A percentile compares a stretch with the other conserved stretches of the same genome.
Conservation (phyloP, 1,140 invertebrate genomes). For the Zophobas atratus region DNA sequence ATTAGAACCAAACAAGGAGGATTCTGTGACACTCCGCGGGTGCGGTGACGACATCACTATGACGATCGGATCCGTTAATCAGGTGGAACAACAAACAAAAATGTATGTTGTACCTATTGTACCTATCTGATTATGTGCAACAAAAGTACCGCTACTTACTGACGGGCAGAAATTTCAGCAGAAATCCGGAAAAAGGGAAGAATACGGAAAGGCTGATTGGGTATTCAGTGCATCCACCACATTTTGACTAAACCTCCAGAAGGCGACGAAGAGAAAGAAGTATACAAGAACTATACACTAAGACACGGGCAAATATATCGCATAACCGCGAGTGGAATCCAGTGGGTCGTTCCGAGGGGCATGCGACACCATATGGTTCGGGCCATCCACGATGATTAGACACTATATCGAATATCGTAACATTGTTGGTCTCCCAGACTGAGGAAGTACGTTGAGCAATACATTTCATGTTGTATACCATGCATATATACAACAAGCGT, state of each 20-base stretch:
- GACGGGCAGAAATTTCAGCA: constrained; percentile 49
- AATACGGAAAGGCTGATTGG: constrained; percentile 46
- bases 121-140: too few species aligned
- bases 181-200: constrained; percentile 50
- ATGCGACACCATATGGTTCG: constrained; percentile 60
- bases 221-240: constrained; percentile 38
- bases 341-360: constrained; percentile 63
- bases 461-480: constrained; percentile 50
- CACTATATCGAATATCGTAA: constrained; percentile 55
- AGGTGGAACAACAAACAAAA: too few species aligned
- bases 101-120: too few species aligned
- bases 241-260: constrained; percentile 49
- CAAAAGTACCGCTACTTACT: too few species aligned
- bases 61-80: too few species aligned
- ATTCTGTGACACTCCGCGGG: too few species aligned
- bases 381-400: constrained; percentile 63
- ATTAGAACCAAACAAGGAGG: too few species aligned
- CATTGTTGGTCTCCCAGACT: constrained; percentile 64
- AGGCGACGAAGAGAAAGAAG: constrained; percentile 49
- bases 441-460: constrained; percentile 61
- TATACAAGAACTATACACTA: constrained; percentile 60
- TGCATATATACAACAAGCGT: constrained; percentile 53
- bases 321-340: constrained; percentile 53
- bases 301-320: constrained; percentile 59
- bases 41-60: too few species aligned